Evolutionary conservation across 2,888 invertebrate species (phyloP), one percentile per base, ranked within the genome.

Genomic region (Oscheius sp.): DNA sequence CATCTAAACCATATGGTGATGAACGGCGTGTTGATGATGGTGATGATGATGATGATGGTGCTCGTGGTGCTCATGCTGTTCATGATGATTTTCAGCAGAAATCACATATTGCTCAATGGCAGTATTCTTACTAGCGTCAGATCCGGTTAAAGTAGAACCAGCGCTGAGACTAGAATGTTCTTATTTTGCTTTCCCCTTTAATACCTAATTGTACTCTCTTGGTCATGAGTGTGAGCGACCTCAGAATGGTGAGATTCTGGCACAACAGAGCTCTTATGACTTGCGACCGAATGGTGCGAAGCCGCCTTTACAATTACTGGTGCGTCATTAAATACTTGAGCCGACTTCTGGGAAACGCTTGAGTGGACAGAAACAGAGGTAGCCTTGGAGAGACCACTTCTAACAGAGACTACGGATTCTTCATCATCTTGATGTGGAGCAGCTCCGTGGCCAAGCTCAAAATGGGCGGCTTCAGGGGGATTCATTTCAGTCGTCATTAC

Each of bases 311-410:
- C 45, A 27, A 61, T 61, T 4, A 61, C 45, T n/a, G 61, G 61
- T 6, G 61, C 61, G n/a, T 61, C 61, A 10, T 42, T 23, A 67
- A 48, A 64, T n/a, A 61, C 61, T 42, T 42, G 66, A 20, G 69
- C 68, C 1, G 74, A 73, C 37, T 77, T 65, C 34, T 77, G 77
- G 1, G 77, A 77, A 15, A 77, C 77, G 34, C 74, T 74, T n/a
- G 77, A 77, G 42, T 77, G 71, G 4, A 75, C 77, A 29, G 77
- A 77, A 3, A 77, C 73, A 23, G 77, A 77, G 15, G 77, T 73
- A 3, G 75, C 77, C 37, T 73, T 67, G 0, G 75, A 76, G 8
- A 74, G 12, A 3, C 69, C 69, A 1, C 72, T 53, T 53, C 65
- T 20, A 3, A 29, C 39, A 1, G 64, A 64, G 23, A 64, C 50